Evolutionary conservation across 2,113 vertebrate genomes (phyloP).

Genomic region (Tyrannus savana): DNA sequence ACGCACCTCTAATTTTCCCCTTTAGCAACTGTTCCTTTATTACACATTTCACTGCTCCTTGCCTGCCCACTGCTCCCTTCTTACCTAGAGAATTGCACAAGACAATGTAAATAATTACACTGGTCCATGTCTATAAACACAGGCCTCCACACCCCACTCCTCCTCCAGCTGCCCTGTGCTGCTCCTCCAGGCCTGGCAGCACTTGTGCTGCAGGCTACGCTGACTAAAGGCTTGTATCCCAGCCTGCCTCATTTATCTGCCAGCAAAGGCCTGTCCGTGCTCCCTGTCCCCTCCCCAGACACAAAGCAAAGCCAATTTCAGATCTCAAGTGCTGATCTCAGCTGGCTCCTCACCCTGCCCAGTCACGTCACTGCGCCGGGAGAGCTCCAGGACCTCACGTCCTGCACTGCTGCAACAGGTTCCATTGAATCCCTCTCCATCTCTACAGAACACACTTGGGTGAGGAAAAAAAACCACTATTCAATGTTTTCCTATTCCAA

Average conservation of each 20-base stretch:
- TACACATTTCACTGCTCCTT: background rate
- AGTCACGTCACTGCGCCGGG: background rate
- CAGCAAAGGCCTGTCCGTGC: background rate
- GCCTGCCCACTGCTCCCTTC: constrained; percentile 17
- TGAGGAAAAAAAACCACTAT: background rate
- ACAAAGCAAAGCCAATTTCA: background rate
- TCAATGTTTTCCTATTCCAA: background rate
- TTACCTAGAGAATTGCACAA: constrained; percentile 13
- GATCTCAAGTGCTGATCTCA: background rate
- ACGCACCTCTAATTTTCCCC: background rate
- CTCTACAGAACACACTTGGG: background rate
- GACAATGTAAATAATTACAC: background rate
- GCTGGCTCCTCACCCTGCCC: background rate
- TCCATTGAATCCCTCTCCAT: background rate
- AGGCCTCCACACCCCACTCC: background rate
- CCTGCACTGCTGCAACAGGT: background rate
- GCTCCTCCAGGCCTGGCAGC: background rate
- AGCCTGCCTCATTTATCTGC: background rate
- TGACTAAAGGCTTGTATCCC: background rate
- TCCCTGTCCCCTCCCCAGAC: background rate
- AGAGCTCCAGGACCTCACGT: background rate
- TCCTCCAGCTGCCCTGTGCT: background rate
- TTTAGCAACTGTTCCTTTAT: background rate
- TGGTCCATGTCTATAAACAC: background rate
- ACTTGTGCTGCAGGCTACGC: background rate